Base-by-base conservation (phyloP, 2,888 invertebrate species). In the Drosophila nr. perissopoda region DNA sequence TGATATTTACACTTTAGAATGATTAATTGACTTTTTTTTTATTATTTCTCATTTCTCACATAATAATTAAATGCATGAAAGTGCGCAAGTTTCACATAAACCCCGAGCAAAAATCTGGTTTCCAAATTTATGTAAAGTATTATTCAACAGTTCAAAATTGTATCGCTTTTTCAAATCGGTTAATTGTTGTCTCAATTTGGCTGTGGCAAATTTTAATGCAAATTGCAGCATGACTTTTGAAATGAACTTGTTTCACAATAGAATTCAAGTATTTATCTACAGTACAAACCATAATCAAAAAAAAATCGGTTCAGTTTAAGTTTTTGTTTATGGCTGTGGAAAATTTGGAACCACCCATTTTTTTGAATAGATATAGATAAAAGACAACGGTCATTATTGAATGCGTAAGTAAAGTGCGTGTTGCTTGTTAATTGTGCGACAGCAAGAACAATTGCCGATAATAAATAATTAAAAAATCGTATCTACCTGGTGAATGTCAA, bases 391-490 rank as follows among this genome's bases (percentile, higher is more conserved):
- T 7, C n/a, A 21, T 53, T 58, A 6, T 48, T 46, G 34, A 70
- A 46, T 51, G 21, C 16, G 10, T 34, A 46, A 60, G 68, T 74
- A 79, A 79, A 48, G 36, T 59, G 54, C 53, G 61, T 56, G 18
- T 48, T 40, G 27, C 34, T 34, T 60, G 10, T 42, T 27, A 36
- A 54, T 31, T 21, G 11, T 46, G 53, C 48, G 21, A 33, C 27
- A 33, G 51, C 18, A 21, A 42, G 18, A 34, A 53, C 11, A 57
- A 33, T 31, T 27, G 10, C 8, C 40, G 70, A 83, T 67, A 74
- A 71, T 58, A 67, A 79, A 79, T 89, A 84, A 88, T 89, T 88
- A 78, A 82, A 74, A 58, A 68, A 56, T 84, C 79, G 82, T 84
- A 84, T 89, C 83, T 72, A 27, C 58, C 67, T 31, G 27, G 57